These are phyloP conservation scores for Ginglymostoma cirratum DNA, from an alignment of 2,113 vertebrate genomes.

Conservation along the genomic window DNA sequence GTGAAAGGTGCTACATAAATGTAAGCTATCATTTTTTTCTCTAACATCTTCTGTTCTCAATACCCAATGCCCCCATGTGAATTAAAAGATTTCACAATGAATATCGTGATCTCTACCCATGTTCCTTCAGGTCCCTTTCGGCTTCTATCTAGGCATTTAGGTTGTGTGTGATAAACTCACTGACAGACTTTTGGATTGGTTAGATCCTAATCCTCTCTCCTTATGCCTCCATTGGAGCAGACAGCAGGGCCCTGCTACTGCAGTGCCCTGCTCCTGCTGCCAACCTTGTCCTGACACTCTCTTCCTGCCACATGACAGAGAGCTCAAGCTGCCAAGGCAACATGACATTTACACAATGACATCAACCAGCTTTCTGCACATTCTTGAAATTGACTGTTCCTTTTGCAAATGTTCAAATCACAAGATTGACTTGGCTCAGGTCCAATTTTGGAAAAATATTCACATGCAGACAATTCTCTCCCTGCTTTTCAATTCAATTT, in stretches of 20 bases:
- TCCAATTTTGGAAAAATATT: not conserved
- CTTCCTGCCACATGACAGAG: not conserved
- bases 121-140: not conserved
- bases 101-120: too few relatives aligned
- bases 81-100: too few relatives aligned
- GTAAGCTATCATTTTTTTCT: not conserved
- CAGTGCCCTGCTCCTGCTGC: not conserved
- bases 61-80: too few relatives aligned
- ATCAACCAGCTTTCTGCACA: not conserved
- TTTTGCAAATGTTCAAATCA: not conserved
- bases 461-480: not conserved
- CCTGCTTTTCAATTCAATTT: not conserved
- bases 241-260: not conserved
- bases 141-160: not conserved
- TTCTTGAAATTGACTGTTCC: not conserved
- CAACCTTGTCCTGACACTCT: not conserved
- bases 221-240: not conserved
- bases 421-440: not conserved
- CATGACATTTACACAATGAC: not conserved
- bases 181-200: not conserved
- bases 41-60: not conserved
- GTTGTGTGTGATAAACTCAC: not conserved
- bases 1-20: not conserved
- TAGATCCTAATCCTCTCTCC: not conserved
- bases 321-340: not conserved